Evolutionary conservation across 2,113 vertebrate species (phyloP), one percentile per base, ranked within the genome.

Genomic region (Atherinomorus stipes): DNA sequence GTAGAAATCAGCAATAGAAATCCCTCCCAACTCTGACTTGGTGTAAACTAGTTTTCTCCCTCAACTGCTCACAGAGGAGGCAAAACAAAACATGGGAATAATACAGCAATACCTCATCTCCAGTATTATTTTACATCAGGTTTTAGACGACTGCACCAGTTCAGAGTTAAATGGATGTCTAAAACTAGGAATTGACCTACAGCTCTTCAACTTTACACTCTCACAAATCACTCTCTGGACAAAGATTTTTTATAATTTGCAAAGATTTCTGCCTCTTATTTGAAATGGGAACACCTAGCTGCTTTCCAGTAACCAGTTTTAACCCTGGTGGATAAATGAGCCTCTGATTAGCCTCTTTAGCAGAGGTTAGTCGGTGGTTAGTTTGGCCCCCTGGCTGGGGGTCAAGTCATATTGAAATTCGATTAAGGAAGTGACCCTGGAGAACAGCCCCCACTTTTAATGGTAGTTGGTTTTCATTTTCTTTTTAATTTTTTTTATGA

Each of bases 391-490:
- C 63, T 69, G 77, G 81, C 83, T 58, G 71, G 82, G 60, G 68
- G 92, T 94, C 89, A 86, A 58, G 88, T 88, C 93, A 93, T 95
- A 92, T 91, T 90, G 94, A 94, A 94, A 95, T 96, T 96, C 93
- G 92, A 92, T 96, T 95, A 94, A 93, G 89, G 94, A 87, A 93
- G 93, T 75, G 93, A 95, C 94, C 81, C 75, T 85, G 86, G 94
- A 94, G 94, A 79, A 64, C 92, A 93, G 91, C 93, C 95, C 92
- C 92, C 90, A 82, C 50, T 95, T 95, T 95, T 91, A 81, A 79
- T 93, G 93, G 88, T 94, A 95, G 95, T 97, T 96, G 94, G 94
- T 95, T 94, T 91, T 93, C 90, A 58, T 85, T 85, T 78, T 8
- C 62, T 84, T 45, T 67, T 90, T 5, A 21, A 63, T 26, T 1